These are phyloP conservation scores for Drosophila antonietae DNA, from an alignment of 2,888 invertebrate species.

Conservation along the genomic window DNA sequence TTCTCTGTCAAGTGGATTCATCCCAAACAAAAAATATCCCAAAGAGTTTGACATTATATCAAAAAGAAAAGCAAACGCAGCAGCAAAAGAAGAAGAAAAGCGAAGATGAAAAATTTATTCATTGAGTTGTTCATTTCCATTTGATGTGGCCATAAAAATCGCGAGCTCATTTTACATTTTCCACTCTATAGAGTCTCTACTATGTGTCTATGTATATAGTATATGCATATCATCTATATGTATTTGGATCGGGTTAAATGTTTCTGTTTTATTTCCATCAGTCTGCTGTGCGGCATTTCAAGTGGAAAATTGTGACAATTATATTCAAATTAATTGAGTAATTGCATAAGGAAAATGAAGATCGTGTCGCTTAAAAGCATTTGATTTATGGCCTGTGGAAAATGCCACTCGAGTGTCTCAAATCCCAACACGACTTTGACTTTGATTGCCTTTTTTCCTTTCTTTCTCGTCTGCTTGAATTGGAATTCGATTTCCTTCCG, in stretches of 20 bases:
- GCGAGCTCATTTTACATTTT: slow-evolving; percentile 67
- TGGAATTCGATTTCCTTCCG: slow-evolving; percentile 19
- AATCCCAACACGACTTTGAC: neutral
- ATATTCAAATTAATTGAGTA: slow-evolving; percentile 81
- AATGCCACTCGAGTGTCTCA: slow-evolving; percentile 40
- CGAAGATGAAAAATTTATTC: slow-evolving; percentile 30
- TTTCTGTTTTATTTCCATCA: slow-evolving; percentile 66
- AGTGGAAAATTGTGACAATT: slow-evolving; percentile 82
- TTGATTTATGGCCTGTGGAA: slow-evolving; percentile 75
- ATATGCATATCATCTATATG: slow-evolving; percentile 5
- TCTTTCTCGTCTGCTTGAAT: neutral
- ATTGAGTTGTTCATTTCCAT: slow-evolving; percentile 67
- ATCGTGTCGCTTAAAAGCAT: slow-evolving; percentile 53
- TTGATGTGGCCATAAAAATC: slow-evolving; percentile 75
- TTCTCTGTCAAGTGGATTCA: slow-evolving; percentile 66
- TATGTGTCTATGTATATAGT: slow-evolving; percentile 2
- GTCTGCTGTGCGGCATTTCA: slow-evolving; percentile 64
- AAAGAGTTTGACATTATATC: slow-evolving; percentile 78
- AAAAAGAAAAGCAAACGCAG: slow-evolving; percentile 26
- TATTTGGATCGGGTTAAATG: slow-evolving; percentile 16
- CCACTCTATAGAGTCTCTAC: slow-evolving; percentile 6
- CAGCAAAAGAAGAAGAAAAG: slow-evolving; percentile 4
- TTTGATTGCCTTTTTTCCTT: slow-evolving; percentile 3
- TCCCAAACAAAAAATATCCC: neutral
- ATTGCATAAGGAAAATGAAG: slow-evolving; percentile 63